Conservation (phyloP, 2,797 vertebrate genomes). For the Steatocranus sp. region DNA sequence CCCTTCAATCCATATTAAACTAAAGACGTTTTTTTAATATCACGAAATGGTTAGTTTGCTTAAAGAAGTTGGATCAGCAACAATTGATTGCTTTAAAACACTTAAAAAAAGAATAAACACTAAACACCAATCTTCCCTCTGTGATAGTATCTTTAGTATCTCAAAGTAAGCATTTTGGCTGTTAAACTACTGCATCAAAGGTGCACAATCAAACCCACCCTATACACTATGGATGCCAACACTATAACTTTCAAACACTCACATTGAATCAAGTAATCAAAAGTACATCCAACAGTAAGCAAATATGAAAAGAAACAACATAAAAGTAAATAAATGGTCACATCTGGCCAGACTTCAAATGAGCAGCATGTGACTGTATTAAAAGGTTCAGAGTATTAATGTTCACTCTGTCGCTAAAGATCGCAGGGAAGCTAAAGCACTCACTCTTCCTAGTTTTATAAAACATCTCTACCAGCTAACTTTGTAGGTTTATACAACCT, state of each 20-base stretch:
- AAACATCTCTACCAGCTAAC: not conserved
- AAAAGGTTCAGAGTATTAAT: not conserved
- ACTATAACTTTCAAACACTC: not conserved
- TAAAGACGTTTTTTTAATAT: not conserved
- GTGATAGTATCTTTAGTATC: not conserved
- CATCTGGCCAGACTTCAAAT: not conserved
- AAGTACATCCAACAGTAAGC: not conserved
- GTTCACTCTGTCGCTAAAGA: not conserved
- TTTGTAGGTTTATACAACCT: not conserved
- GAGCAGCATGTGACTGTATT: not conserved
- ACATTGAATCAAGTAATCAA: not conserved
- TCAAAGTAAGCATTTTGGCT: not conserved
- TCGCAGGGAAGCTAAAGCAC: not conserved
- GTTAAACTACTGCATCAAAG: not conserved
- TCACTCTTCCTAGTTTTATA: not conserved
- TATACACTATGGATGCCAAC: not conserved
- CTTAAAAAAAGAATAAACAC: not conserved
- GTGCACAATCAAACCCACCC: not conserved
- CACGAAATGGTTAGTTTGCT: not conserved
- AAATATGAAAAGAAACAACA: not conserved
- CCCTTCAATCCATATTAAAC: not conserved
- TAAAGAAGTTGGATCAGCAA: not conserved
- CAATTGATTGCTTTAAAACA: not conserved
- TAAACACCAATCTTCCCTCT: not conserved
- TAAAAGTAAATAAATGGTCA: not conserved